Percentiles rank a stretch among this genome's conserved stretches.
These are phyloP conservation scores for Drosophila multiciliata DNA, from an alignment of 2,888 invertebrate species.

Conservation along the genomic window DNA sequence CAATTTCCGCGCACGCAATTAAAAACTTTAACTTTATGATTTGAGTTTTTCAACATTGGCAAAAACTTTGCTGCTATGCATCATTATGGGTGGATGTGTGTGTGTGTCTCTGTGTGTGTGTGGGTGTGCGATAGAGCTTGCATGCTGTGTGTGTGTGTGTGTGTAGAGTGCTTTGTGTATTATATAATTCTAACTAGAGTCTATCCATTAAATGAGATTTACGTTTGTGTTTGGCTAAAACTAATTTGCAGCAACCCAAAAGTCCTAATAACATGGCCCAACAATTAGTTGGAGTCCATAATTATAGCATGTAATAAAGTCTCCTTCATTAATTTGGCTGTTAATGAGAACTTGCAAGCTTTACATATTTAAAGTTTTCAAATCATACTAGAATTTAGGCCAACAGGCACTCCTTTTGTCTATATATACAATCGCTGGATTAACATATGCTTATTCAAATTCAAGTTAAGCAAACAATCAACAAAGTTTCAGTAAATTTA, in stretches of 20 bases:
- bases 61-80: constrained; percentile 19
- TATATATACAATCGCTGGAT: not conserved
- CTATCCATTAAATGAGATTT: constrained; percentile 32
- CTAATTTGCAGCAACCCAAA: constrained; percentile 23
- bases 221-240: constrained; percentile 8
- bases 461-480: not conserved
- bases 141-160: not conserved
- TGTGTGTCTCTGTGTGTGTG: not conserved
- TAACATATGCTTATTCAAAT: not conserved
- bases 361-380: constrained; percentile 3
- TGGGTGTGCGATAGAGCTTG: not conserved
- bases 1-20: constrained; percentile 41
- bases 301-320: constrained; percentile 20
- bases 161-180: constrained; percentile 2
- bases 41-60: constrained; percentile 23
- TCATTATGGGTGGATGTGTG: constrained; percentile 2
- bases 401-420: not conserved
- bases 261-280: constrained; percentile 23
- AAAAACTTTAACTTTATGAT: constrained; percentile 48
- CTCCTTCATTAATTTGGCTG: constrained; percentile 20
- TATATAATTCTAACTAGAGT: constrained; percentile 17
- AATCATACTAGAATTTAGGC: not conserved
- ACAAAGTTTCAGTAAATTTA: not conserved
- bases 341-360: constrained; percentile 20
- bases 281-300: constrained; percentile 17